Conservation (phyloP, 2,113 vertebrate genomes). For the Rhinopomastus cyanomelas region DNA sequence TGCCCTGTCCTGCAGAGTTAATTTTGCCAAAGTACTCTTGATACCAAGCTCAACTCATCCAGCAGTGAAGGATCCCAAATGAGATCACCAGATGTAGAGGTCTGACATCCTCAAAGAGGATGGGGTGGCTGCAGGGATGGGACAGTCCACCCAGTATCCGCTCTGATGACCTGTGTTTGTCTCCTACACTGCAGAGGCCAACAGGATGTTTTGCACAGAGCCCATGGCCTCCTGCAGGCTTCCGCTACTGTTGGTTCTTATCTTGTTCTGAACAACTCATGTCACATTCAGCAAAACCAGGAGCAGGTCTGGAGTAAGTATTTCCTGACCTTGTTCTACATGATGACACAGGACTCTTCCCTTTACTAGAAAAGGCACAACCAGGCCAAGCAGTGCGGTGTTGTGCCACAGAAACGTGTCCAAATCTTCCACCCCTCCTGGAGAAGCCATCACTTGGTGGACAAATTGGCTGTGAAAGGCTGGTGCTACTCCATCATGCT, state of each 20-base stretch:
- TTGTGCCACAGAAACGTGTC: not conserved
- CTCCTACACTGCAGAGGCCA: not conserved
- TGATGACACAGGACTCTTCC: not conserved
- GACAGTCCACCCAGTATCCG: fast-evolving
- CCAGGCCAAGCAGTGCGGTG: not conserved
- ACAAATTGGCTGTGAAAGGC: fast-evolving
- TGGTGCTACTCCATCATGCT: not conserved
- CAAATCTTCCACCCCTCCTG: not conserved
- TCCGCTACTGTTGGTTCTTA: slow-evolving; percentile 43
- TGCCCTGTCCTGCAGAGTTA: not conserved
- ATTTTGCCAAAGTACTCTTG: not conserved
- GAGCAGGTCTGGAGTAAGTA: not conserved
- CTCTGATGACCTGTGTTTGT: not conserved
- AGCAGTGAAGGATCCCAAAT: not conserved
- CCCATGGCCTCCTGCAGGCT: slow-evolving; percentile 25
- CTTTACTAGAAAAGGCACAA: not conserved
- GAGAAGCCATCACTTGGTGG: not conserved
- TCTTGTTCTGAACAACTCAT: not conserved
- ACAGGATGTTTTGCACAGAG: slow-evolving; percentile 53
- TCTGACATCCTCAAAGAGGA: not conserved
- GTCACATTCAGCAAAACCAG: slow-evolving; percentile 60
- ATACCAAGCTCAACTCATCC: not conserved
- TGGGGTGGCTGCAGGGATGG: not conserved
- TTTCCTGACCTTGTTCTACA: slow-evolving; percentile 9
- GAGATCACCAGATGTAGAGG: not conserved